phyloP scores from a whole-genome alignment of 1,140 invertebrate genomes.

The Argopecten irradians region DNA sequence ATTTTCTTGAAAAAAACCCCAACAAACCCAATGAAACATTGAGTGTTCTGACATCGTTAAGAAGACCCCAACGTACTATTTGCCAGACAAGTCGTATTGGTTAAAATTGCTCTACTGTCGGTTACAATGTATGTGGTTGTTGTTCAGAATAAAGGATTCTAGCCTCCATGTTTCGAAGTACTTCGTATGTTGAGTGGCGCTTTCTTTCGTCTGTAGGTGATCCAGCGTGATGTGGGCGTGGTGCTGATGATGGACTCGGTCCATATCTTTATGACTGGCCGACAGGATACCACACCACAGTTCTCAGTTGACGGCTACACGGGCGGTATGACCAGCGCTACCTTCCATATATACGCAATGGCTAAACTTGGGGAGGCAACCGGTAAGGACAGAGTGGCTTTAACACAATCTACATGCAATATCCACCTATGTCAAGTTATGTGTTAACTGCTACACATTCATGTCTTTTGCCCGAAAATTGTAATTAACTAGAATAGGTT shows the following conservation, averaged over 20 bases:
- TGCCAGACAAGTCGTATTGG: too few species aligned
- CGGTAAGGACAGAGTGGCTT: background rate
- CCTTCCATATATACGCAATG: constrained; percentile 33
- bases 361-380: constrained; percentile 46
- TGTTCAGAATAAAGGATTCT: background rate
- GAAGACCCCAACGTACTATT: too few species aligned
- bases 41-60: too few species aligned
- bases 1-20: too few species aligned
- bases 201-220: constrained; percentile 37
- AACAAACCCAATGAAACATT: too few species aligned
- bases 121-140: background rate
- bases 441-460: too few species aligned
- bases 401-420: too few species aligned
- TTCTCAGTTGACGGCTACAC: background rate
- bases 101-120: background rate
- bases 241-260: constrained; percentile 37
- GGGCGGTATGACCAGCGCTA: background rate
- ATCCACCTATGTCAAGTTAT: too few species aligned
- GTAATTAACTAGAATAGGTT: too few species aligned
- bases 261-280: constrained; percentile 56
- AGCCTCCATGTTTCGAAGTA: background rate
- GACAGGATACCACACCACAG: background rate
- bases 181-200: background rate
- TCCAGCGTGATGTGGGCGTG: constrained; percentile 55
- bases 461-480: too few species aligned